These are phyloP conservation scores for Temnopleurus reevesii DNA, from an alignment of 53 echinoderm and acorn worm genomes.

Conservation along the genomic window DNA sequence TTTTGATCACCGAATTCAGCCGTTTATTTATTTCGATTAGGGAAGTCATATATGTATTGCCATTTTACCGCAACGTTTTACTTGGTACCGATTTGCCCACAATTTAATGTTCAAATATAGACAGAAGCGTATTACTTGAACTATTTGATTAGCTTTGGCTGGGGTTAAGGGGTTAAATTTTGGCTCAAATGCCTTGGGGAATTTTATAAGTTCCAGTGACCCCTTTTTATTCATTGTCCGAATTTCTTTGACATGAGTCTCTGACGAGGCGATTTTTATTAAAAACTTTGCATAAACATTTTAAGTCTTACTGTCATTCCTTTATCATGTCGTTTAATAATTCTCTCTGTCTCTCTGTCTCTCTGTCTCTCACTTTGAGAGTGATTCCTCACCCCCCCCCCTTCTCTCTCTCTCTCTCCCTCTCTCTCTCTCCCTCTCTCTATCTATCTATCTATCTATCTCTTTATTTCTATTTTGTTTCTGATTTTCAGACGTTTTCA, in stretches of 20 bases:
- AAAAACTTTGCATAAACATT: no score
- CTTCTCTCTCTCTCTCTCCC: background rate
- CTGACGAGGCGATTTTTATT: no score
- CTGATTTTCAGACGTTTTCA: background rate
- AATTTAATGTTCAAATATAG: conserved; percentile 33
- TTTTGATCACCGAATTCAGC: background rate
- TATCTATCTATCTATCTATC: background rate
- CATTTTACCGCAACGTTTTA: background rate
- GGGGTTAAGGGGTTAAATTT: background rate
- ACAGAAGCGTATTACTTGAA: background rate
- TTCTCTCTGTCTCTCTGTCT: background rate
- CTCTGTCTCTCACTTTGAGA: conserved; percentile 2
- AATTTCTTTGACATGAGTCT: background rate
- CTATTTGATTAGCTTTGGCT: background rate
- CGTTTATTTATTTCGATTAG: background rate
- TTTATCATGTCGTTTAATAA: background rate
- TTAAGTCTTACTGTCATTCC: background rate
- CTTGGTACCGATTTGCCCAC: background rate
- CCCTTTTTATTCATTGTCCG: background rate
- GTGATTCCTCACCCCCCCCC: no score
- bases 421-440: conserved; percentile 2
- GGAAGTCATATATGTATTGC: background rate
- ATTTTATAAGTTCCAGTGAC: background rate
- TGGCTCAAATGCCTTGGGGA: background rate
- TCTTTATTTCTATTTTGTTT: background rate